A percentile compares a stretch with the other conserved stretches of the same genome.
Conservation (phyloP, 2,113 vertebrate genomes). For the Platichthys stellatus region DNA sequence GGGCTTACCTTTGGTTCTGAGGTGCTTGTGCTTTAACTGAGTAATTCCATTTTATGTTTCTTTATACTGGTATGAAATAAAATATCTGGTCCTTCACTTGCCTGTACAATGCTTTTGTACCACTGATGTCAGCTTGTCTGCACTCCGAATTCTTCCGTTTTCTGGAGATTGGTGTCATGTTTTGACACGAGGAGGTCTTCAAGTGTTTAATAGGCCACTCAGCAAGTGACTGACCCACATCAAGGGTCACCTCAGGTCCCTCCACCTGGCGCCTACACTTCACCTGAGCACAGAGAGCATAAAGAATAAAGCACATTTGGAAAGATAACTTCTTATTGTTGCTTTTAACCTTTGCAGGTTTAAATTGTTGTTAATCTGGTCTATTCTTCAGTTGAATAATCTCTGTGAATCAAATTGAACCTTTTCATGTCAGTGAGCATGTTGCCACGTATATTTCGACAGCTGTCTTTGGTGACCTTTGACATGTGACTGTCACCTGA, state of each 20-base stretch:
- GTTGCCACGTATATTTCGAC: not conserved
- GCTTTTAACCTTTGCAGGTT: too few species aligned
- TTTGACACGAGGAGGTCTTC: not conserved
- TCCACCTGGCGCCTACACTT: not conserved
- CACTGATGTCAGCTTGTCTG: not conserved
- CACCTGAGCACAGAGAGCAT: not conserved
- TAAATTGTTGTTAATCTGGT: not conserved
- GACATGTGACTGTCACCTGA: not conserved
- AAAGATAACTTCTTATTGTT: too few species aligned
- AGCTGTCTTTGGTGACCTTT: not conserved
- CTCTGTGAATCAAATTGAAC: not conserved
- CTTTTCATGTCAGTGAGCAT: not conserved
- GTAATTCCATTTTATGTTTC: not conserved
- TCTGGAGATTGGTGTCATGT: slow-evolving; percentile 1
- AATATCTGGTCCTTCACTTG: not conserved
- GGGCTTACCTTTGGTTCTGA: not conserved
- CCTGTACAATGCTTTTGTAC: not conserved
- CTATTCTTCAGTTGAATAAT: not conserved
- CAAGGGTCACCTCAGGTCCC: not conserved
- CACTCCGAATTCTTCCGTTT: not conserved
- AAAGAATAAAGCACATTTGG: too few species aligned
- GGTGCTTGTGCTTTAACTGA: not conserved
- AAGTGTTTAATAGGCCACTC: slow-evolving; percentile 6
- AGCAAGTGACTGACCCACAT: not conserved
- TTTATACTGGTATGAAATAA: not conserved